Percentiles rank a stretch among this genome's conserved stretches.
Conservation (phyloP, 2,888 invertebrate species). For the Linyphia triangularis region DNA sequence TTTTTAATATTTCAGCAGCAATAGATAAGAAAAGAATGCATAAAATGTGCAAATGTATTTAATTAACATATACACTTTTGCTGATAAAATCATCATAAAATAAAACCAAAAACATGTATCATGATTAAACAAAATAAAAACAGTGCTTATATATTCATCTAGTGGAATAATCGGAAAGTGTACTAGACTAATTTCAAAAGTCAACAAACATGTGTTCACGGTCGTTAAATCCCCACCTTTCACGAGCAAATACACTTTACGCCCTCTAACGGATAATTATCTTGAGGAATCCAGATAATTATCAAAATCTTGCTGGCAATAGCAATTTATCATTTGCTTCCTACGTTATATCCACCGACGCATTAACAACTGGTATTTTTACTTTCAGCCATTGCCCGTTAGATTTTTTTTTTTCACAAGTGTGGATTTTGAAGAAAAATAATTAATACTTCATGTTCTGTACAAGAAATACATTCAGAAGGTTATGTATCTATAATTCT, state of each 20-base stretch:
- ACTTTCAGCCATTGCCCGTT: neutral
- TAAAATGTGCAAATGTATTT: too few species aligned
- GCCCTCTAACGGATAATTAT: conserved; percentile 26
- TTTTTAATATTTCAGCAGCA: too few species aligned
- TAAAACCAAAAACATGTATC: too few species aligned
- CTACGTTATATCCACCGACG: neutral
- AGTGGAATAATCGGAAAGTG: conserved; percentile 41
- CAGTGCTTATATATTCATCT: conserved; percentile 7
- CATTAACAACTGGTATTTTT: neutral
- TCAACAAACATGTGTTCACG: conserved; percentile 34
- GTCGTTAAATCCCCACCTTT: conserved; percentile 31
- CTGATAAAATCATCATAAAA: too few species aligned
- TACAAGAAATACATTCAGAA: too few species aligned
- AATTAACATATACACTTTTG: too few species aligned
- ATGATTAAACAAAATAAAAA: too few species aligned
- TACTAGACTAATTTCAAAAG: conserved; percentile 21
- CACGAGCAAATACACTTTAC: conserved; percentile 23
- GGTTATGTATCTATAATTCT: too few species aligned
- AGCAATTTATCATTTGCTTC: conserved; percentile 42
- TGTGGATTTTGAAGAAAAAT: neutral
- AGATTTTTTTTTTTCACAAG: neutral
- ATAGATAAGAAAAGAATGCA: too few species aligned
- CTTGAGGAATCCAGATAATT: conserved; percentile 37
- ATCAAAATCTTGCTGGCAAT: neutral
- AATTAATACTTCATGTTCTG: too few species aligned